A percentile compares a stretch with the other conserved stretches of the same genome.
Conservation (phyloP, 1,140 invertebrate species). For the Arion vulgaris region DNA sequence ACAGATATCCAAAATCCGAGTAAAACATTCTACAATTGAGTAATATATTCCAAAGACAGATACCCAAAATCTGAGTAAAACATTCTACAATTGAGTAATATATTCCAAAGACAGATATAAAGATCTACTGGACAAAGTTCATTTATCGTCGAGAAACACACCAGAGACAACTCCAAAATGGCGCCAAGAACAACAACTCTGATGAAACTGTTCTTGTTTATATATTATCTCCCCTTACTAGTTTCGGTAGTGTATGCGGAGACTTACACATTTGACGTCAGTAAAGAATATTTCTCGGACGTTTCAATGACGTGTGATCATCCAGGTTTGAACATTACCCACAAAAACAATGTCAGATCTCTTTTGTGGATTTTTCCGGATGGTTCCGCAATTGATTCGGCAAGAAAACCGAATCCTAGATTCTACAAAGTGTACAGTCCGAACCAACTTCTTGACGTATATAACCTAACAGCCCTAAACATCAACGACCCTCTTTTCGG, state of each 20-base stretch:
- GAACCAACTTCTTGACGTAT: not conserved
- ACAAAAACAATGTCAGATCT: not conserved
- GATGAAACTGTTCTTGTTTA: too few relatives aligned
- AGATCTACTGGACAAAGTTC: too few relatives aligned
- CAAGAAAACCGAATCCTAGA: not conserved
- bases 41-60: too few relatives aligned
- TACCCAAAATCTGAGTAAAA: too few relatives aligned
- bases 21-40: too few relatives aligned
- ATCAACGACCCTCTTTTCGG: slow-evolving; percentile 60
- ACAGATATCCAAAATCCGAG: too few relatives aligned
- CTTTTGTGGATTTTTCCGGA: slow-evolving; percentile 41
- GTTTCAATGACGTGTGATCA: slow-evolving; percentile 28
- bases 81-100: too few relatives aligned
- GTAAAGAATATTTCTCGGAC: slow-evolving; percentile 17
- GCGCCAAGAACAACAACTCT: too few relatives aligned
- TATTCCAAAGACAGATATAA: too few relatives aligned
- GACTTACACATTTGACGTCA: slow-evolving; percentile 11
- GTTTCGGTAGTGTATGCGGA: not conserved
- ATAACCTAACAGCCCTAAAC: slow-evolving; percentile 46
- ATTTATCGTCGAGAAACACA: too few relatives aligned
- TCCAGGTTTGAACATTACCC: slow-evolving; percentile 7
- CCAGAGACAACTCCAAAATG: too few relatives aligned
- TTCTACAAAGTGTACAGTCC: not conserved
- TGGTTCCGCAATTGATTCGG: slow-evolving; percentile 9
- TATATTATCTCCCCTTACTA: not conserved